These are phyloP conservation scores for Helicoverpa assulta DNA, from an alignment of 2,888 invertebrate species.

Conservation along the genomic window DNA sequence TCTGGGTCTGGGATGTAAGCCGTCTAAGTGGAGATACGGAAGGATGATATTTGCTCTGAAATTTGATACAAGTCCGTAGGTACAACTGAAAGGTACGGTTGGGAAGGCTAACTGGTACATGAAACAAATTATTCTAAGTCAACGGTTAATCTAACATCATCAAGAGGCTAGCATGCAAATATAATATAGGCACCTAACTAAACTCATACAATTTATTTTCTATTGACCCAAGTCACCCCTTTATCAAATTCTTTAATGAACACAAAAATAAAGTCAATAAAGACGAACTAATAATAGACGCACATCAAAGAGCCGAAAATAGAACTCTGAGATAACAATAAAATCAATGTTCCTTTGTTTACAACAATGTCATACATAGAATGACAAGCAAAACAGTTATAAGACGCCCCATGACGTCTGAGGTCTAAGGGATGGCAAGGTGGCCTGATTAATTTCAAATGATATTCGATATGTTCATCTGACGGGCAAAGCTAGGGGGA, in stretches of 20 bases:
- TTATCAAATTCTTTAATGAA: slow-evolving; percentile 6
- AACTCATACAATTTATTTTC: neutral
- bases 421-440: slow-evolving; percentile 63
- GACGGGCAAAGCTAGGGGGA: slow-evolving; percentile 77
- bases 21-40: slow-evolving; percentile 78
- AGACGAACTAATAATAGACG: neutral
- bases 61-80: slow-evolving; percentile 61
- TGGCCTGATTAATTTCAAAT: slow-evolving; percentile 85
- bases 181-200: too few relatives aligned
- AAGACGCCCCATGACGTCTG: slow-evolving; percentile 64
- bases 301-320: slow-evolving; percentile 32
- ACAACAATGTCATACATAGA: slow-evolving; percentile 58
- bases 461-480: slow-evolving; percentile 88
- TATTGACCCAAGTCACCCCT: neutral
- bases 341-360: slow-evolving; percentile 61
- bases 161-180: too few relatives aligned
- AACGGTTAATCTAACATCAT: too few relatives aligned
- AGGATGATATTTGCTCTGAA: slow-evolving; percentile 64
- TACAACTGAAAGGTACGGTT: neutral
- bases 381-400: slow-evolving; percentile 64
- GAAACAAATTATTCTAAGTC: neutral
- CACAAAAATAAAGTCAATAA: neutral
- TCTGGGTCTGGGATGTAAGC: slow-evolving; percentile 83
- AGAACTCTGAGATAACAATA: slow-evolving; percentile 52
- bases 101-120: neutral